A percentile compares a stretch with the other conserved stretches of the same genome.
Evolutionary conservation across 1,140 invertebrate genomes (phyloP).

Genomic region (Oncopodura yosiiana): DNA sequence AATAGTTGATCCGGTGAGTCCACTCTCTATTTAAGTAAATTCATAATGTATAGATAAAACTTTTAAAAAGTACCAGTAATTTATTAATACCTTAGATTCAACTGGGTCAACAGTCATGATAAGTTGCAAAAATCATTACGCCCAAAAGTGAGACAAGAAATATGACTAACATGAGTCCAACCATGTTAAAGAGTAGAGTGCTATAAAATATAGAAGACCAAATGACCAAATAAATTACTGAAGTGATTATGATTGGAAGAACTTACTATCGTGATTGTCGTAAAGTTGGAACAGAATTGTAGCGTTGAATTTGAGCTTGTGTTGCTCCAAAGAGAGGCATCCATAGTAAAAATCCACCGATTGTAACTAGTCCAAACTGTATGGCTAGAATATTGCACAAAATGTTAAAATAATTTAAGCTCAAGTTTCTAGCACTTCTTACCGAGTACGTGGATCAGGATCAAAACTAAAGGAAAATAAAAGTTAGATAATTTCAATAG

Average conservation of each 20-base stretch:
- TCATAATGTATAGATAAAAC: too few relatives aligned
- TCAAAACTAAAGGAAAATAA: neutral
- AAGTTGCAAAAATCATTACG: constrained; percentile 15
- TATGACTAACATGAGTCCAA: constrained; percentile 20
- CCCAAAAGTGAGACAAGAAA: constrained; percentile 6
- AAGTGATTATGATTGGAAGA: too few relatives aligned
- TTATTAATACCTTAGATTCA: neutral
- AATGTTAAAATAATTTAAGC: too few relatives aligned
- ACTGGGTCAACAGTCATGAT: constrained; percentile 18
- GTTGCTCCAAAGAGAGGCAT: constrained; percentile 49
- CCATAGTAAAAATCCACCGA: constrained; percentile 51
- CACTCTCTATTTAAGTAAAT: too few relatives aligned
- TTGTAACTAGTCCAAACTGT: constrained; percentile 46
- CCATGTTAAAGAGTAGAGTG: constrained; percentile 14
- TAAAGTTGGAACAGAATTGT: constrained; percentile 40
- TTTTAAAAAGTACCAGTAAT: too few relatives aligned
- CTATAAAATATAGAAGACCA: too few relatives aligned
- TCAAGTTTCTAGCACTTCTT: too few relatives aligned
- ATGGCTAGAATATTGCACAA: constrained; percentile 39
- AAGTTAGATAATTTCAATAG: neutral
- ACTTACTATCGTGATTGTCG: constrained; percentile 26
- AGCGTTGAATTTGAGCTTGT: constrained; percentile 51
- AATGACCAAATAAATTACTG: too few relatives aligned
- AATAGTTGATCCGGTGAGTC: too few relatives aligned
- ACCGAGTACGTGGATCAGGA: too few relatives aligned